Percentiles rank a stretch among this genome's conserved stretches.
These are phyloP conservation scores for Podarcis cretensis DNA, from an alignment of 2,113 vertebrate genomes.

Conservation along the genomic window DNA sequence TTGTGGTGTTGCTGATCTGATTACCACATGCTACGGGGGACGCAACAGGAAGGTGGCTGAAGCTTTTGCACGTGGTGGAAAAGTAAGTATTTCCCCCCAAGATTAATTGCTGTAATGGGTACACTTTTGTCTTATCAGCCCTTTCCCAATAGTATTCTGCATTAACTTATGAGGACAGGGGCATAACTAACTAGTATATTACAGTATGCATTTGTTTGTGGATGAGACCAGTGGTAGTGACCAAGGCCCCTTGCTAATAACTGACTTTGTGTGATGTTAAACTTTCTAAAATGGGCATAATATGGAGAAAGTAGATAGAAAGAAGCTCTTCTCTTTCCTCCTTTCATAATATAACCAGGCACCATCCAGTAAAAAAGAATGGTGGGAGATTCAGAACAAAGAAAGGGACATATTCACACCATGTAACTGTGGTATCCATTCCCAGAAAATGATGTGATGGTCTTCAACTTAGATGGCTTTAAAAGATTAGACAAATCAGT, in stretches of 20 bases:
- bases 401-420: background rate
- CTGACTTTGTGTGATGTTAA: background rate
- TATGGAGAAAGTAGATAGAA: background rate
- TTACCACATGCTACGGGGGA: constrained; percentile 90
- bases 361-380: background rate
- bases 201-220: background rate
- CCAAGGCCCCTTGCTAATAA: background rate
- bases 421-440: background rate
- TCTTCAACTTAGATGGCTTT: background rate
- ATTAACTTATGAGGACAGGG: background rate
- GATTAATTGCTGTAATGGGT: background rate
- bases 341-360: background rate
- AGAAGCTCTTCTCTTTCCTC: background rate
- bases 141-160: background rate
- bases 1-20: constrained; percentile 87
- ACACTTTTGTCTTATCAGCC: background rate
- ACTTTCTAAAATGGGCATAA: background rate
- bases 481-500: background rate
- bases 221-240: background rate
- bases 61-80: constrained; percentile 82
- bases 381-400: background rate
- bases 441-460: background rate
- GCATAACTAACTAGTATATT: background rate
- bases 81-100: constrained; percentile 69
- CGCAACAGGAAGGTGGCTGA: constrained; percentile 87